Evolutionary conservation across 2,113 vertebrate genomes (phyloP).

Genomic region (Pampusana beccarii): DNA sequence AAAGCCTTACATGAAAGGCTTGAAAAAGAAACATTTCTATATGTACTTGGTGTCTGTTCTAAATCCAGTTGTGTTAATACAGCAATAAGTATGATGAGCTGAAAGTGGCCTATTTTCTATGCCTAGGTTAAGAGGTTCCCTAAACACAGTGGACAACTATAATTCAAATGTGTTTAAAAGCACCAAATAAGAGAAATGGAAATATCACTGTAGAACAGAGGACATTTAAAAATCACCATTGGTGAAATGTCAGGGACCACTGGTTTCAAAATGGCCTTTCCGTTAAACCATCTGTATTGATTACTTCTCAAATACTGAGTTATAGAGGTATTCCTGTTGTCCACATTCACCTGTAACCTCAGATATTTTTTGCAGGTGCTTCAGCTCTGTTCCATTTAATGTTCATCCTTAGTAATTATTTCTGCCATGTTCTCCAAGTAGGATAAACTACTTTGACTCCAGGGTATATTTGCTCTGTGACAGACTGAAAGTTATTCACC

Average conservation of each 20-base stretch:
- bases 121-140: neutral
- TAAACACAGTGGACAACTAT: neutral
- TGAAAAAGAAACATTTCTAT: slow-evolving; percentile 32
- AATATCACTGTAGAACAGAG: neutral
- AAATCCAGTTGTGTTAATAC: neutral
- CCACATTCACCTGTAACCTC: neutral
- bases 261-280: neutral
- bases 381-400: neutral
- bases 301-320: neutral
- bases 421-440: neutral
- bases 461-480: neutral
- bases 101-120: neutral
- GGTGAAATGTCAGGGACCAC: neutral
- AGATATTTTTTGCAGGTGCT: neutral
- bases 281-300: neutral
- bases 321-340: neutral
- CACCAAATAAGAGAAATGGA: neutral
- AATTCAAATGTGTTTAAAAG: neutral
- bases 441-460: neutral
- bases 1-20: slow-evolving; percentile 5
- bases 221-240: neutral
- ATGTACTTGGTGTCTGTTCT: neutral
- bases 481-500: neutral
- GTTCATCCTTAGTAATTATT: neutral
- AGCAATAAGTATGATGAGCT: neutral